Base-by-base conservation (phyloP, 1,140 invertebrate species). In the Caenorhabditis inopinata region DNA sequence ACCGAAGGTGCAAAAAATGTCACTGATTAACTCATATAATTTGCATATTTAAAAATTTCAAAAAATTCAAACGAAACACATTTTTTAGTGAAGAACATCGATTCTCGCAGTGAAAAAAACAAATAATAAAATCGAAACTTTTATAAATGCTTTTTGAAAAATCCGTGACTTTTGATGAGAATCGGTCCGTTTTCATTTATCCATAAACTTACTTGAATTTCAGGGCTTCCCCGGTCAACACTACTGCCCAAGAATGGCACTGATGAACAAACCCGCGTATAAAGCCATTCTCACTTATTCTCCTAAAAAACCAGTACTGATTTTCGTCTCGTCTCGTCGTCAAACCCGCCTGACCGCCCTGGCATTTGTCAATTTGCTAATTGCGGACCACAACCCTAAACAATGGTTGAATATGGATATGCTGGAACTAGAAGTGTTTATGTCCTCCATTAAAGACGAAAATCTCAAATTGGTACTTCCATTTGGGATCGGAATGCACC, bases 231-330 rank as follows among this genome's bases (percentile, higher is more conserved):
- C 95, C 1, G 96, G 95, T 0, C 96, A 97, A 85, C 95, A 99
- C 89, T 99, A 99, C 90, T 99, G 97, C 89, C 97, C 97, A 0
- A 92, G 97, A 79, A 99, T 99, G 97, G 94, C 96, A 45, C 95
- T 96, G 0, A 99, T 99, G 97, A 99, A 99, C 90, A 94, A 96
- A 87, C 96, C 97, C n/a, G 94, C 94, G 2, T 99, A 95, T 90
- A 94, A 96, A 90, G 86, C 86, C 83, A 97, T 99, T 81, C 92
- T 93, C 74, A 93, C 94, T 76, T 94, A 98, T 89, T 96, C 96
- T 0, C 95, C 95, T 0, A 89, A 90, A 7, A 93, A 97, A 86
- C 97, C 97, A 0, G 92, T 94, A 0, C 91, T 99, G 25, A 92
- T 99, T 6, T 99, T 99, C 90, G 97, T 99, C 0, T 97, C 97